Conservation (phyloP, 2,113 vertebrate species). For the Xiphias gladius region DNA sequence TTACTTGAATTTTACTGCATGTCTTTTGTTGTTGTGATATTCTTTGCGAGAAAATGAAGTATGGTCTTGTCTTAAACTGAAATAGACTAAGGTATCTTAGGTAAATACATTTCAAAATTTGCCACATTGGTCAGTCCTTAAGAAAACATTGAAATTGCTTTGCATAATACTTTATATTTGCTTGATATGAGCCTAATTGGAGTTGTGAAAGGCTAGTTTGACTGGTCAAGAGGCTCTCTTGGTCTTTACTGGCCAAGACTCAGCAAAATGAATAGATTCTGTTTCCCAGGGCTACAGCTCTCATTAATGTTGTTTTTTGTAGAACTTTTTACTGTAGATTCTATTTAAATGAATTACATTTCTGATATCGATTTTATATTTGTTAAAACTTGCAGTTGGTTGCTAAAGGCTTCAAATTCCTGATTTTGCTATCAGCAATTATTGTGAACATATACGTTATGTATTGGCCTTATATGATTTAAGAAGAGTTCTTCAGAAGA, state of each 20-base stretch:
- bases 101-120: background rate
- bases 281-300: no score
- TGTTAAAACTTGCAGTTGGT: background rate
- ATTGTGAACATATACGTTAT: background rate
- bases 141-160: background rate
- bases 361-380: background rate
- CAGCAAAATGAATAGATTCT: no score
- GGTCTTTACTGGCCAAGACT: no score
- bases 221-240: background rate
- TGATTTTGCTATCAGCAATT: background rate
- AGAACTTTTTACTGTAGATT: background rate
- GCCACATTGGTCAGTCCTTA: background rate
- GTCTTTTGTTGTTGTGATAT: conserved; percentile 26
- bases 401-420: background rate
- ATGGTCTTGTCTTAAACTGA: background rate
- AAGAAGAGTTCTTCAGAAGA: background rate
- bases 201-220: background rate
- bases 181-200: background rate
- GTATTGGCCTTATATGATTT: background rate
- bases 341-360: background rate
- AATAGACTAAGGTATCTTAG: no score
- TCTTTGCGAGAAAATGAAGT: conserved; percentile 31
- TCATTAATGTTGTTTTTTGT: background rate
- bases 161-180: background rate
- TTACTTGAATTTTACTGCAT: conserved; percentile 38